A percentile compares a stretch with the other conserved stretches of the same genome.
phyloP scores from a whole-genome alignment of 92 coral and sea anemone species.

The Palythoa grandiflora region DNA sequence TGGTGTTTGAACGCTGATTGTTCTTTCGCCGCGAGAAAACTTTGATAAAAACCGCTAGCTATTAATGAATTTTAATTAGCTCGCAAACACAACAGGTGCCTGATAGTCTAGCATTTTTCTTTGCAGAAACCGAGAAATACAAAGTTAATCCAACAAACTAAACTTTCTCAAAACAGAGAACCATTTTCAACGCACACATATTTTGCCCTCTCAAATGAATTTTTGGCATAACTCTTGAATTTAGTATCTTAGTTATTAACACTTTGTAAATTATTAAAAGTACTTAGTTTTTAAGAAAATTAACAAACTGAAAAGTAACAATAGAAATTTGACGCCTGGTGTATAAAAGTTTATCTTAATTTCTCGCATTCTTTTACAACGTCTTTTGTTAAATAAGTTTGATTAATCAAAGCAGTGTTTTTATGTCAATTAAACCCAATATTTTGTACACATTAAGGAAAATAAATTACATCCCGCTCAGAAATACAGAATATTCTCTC shows the following conservation, averaged over 20 bases:
- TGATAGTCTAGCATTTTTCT: not conserved
- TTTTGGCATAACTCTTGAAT: not conserved
- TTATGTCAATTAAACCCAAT: not conserved
- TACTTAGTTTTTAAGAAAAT: slow-evolving; percentile 14
- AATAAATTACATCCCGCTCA: not conserved
- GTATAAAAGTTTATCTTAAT: not conserved
- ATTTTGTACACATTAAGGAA: not conserved
- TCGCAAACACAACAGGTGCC: slow-evolving; percentile 11
- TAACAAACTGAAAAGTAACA: slow-evolving; percentile 41
- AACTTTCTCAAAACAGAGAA: not conserved
- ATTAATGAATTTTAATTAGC: slow-evolving; percentile 25
- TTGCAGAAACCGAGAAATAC: not conserved
- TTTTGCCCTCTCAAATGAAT: not conserved
- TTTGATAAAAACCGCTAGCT: not conserved
- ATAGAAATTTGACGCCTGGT: slow-evolving; percentile 31
- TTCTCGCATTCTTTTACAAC: slow-evolving; percentile 5
- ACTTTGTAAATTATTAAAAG: slow-evolving; percentile 20
- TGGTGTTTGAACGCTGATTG: slow-evolving; percentile 27
- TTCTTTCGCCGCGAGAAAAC: slow-evolving; percentile 25
- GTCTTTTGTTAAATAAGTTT: not conserved
- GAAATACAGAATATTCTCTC: not conserved
- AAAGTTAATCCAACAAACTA: not conserved
- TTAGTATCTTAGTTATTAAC: not conserved
- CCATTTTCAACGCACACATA: not conserved
- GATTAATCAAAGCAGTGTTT: not conserved